phyloP scores from a whole-genome alignment of 2,113 vertebrate species.

The Platycercus adscitus region DNA sequence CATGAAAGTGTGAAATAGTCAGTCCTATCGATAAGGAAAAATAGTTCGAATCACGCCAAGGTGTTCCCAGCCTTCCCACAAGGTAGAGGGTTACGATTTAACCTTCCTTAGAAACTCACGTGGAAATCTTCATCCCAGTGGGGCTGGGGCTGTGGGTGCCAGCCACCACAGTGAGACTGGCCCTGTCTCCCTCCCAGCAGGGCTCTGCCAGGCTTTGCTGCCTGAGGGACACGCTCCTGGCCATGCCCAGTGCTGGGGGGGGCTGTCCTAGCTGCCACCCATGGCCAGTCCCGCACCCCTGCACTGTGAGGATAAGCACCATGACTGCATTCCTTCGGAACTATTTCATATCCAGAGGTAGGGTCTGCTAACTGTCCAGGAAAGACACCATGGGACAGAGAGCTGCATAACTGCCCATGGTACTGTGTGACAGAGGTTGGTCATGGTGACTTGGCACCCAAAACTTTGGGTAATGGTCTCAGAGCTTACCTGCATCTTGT shows the following conservation, averaged over 20 bases:
- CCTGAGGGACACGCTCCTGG: fast-evolving
- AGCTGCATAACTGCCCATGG: fast-evolving
- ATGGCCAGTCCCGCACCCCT: fast-evolving
- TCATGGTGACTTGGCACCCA: background rate
- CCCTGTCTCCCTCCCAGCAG: background rate
- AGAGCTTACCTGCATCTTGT: slow-evolving; percentile 8
- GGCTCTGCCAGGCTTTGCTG: fast-evolving
- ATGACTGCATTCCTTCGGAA: background rate
- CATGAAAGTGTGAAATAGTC: background rate
- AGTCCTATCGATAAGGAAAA: background rate
- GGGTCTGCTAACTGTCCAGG: fast-evolving
- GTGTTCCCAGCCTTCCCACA: background rate
- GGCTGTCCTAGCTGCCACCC: background rate
- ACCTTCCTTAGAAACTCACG: background rate
- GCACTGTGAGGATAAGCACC: background rate
- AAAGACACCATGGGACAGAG: fast-evolving
- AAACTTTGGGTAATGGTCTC: background rate
- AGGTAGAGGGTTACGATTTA: background rate
- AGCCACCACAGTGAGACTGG: fast-evolving
- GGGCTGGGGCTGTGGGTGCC: fast-evolving
- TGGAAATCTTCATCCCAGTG: background rate
- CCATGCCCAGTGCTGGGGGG: background rate
- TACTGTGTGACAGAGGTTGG: too few relatives aligned
- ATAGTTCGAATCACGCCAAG: background rate
- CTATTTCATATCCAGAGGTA: background rate